Evolutionary conservation across 1,140 invertebrate species (phyloP).

Genomic region (Euura saliciscinereae): DNA sequence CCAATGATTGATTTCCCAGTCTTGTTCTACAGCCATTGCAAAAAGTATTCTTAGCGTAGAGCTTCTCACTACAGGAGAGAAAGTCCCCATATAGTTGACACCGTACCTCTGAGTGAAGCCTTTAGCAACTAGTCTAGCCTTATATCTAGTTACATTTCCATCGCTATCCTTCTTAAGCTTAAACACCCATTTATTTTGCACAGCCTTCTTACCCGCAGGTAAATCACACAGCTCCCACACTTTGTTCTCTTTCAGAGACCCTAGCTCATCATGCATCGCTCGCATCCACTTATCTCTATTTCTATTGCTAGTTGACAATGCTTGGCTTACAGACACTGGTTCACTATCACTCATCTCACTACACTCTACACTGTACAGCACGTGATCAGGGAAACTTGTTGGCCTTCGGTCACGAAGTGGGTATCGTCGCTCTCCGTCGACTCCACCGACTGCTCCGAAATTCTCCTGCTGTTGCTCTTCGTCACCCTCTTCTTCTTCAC

Average conservation of each 20-base stretch:
- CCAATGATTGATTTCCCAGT: slow-evolving; percentile 35
- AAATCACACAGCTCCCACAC: slow-evolving; percentile 42
- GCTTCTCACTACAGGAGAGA: slow-evolving; percentile 30
- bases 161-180: slow-evolving; percentile 40
- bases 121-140: slow-evolving; percentile 55
- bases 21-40: slow-evolving; percentile 21
- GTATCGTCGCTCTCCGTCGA: slow-evolving; percentile 1
- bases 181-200: slow-evolving; percentile 50
- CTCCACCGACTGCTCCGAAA: neutral
- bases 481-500: neutral
- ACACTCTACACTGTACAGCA: neutral
- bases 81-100: slow-evolving; percentile 46
- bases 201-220: slow-evolving; percentile 32
- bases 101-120: slow-evolving; percentile 49
- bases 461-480: neutral
- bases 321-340: no score
- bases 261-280: slow-evolving; percentile 33
- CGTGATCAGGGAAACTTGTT: neutral
- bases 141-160: slow-evolving; percentile 37
- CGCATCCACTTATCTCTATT: slow-evolving; percentile 6
- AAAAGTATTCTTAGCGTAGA: slow-evolving; percentile 31
- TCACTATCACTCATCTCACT: neutral
- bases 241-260: slow-evolving; percentile 30
- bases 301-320: slow-evolving; percentile 40
- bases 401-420: neutral